Percentiles rank a stretch among this genome's conserved stretches.
Conservation (phyloP, 2,113 vertebrate species). For the Cyrtonyx montezumae region DNA sequence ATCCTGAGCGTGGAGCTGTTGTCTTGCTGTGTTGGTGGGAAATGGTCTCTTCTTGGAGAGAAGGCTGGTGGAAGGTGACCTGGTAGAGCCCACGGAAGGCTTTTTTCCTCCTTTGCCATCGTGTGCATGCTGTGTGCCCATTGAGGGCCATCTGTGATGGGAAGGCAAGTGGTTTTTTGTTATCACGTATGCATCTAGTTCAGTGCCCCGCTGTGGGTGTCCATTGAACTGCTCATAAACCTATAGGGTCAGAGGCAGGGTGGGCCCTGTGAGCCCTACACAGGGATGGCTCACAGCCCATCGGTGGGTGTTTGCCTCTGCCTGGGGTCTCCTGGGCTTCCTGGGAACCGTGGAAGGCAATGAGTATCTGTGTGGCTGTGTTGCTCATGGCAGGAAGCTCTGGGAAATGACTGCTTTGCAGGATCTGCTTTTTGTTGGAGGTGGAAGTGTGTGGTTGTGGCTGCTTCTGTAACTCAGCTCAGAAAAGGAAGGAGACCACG, state of each 20-base stretch:
- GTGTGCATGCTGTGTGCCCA: accelerated
- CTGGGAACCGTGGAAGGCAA: neutral
- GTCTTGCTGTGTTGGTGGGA: neutral
- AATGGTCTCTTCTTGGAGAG: neutral
- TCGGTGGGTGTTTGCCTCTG: neutral
- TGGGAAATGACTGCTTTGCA: neutral
- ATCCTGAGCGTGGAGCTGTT: neutral
- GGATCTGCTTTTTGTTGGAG: neutral
- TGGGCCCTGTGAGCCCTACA: neutral
- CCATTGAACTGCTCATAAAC: neutral
- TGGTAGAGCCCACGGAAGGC: neutral
- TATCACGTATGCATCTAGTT: neutral
- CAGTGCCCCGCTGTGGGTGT: neutral
- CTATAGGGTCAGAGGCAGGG: neutral
- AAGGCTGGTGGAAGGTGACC: neutral
- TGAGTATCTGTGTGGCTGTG: neutral
- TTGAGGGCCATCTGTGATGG: neutral
- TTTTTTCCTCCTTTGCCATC: neutral
- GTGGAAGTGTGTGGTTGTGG: slow-evolving; percentile 10
- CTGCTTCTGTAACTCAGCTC: slow-evolving; percentile 10
- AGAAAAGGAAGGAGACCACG: slow-evolving; percentile 19
- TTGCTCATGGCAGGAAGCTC: neutral
- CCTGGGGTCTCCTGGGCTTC: accelerated
- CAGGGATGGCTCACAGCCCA: neutral
- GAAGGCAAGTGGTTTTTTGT: neutral